Percentiles rank a stretch among this genome's conserved stretches.
Conservation (phyloP, 2,888 invertebrate species). For the Pardosa pseudoannulata region DNA sequence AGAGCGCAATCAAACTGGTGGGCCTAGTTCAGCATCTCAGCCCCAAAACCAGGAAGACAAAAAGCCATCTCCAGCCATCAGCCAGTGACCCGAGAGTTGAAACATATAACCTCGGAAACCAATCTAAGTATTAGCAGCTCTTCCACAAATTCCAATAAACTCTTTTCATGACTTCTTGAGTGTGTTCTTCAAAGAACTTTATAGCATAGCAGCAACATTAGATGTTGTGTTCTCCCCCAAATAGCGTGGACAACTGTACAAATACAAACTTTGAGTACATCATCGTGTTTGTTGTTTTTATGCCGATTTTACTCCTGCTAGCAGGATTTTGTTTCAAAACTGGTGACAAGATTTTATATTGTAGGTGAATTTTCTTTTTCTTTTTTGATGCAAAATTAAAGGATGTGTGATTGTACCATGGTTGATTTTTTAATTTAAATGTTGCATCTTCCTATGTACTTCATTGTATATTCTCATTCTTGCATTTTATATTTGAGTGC, state of each 20-base stretch:
- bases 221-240: slow-evolving; percentile 51
- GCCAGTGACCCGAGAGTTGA: slow-evolving; percentile 48
- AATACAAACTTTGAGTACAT: slow-evolving; percentile 36
- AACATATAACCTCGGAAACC: neutral
- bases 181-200: slow-evolving; percentile 66
- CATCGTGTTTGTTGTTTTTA: slow-evolving; percentile 68
- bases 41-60: slow-evolving; percentile 72
- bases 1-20: slow-evolving; percentile 60
- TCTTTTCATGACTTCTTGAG: slow-evolving; percentile 47
- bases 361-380: slow-evolving; percentile 62
- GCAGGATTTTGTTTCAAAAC: slow-evolving; percentile 61
- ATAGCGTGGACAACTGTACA: slow-evolving; percentile 66
- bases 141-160: slow-evolving; percentile 54
- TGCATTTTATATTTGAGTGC: slow-evolving; percentile 25
- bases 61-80: slow-evolving; percentile 73
- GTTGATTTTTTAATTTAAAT: neutral
- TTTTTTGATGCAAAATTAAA: slow-evolving; percentile 62
- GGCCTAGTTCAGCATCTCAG: slow-evolving; percentile 70
- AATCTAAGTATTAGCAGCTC: slow-evolving; percentile 62
- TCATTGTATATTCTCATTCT: slow-evolving; percentile 65
- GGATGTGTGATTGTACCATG: slow-evolving; percentile 30
- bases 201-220: slow-evolving; percentile 67
- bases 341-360: slow-evolving; percentile 62
- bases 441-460: neutral
- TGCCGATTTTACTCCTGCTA: slow-evolving; percentile 53